Evolutionary conservation across 1,140 invertebrate species (phyloP).

Genomic region (Calliphora vicina): DNA sequence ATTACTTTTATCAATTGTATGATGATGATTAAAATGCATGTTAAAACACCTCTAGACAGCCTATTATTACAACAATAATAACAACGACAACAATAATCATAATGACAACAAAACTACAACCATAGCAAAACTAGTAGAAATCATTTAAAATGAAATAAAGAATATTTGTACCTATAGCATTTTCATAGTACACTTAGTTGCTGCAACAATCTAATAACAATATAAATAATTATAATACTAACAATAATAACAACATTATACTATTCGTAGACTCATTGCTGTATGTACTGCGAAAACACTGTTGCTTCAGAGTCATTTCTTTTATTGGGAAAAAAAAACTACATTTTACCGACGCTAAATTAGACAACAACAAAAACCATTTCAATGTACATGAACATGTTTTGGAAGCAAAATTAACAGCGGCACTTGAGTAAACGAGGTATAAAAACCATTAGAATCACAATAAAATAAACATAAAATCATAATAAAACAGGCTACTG

Average conservation of each 20-base stretch:
- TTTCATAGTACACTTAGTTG: conserved; percentile 63
- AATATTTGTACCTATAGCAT: conserved; percentile 61
- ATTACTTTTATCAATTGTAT: too few relatives aligned
- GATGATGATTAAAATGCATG: not conserved
- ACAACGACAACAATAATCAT: not conserved
- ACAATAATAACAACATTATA: conserved; percentile 44
- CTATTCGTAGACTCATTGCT: not conserved
- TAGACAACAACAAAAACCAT: conserved; percentile 21
- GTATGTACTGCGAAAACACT: not conserved
- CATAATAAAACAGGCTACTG: conserved; percentile 30
- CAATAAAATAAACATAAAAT: conserved; percentile 32
- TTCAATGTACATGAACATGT: not conserved
- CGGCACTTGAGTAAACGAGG: conserved; percentile 45
- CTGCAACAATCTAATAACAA: conserved; percentile 63
- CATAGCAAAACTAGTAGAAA: not conserved
- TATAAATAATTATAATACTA: conserved; percentile 62
- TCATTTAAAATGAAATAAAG: conserved; percentile 51
- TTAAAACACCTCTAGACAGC: not conserved
- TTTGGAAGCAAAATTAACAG: conserved; percentile 5
- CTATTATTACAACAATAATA: not conserved
- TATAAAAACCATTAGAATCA: conserved; percentile 46
- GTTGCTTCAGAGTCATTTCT: not conserved
- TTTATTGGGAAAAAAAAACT: not conserved
- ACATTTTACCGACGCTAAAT: conserved; percentile 52
- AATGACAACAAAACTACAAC: not conserved